Conservation (phyloP, 2,888 invertebrate genomes). For the Ochropacha duplaris region DNA sequence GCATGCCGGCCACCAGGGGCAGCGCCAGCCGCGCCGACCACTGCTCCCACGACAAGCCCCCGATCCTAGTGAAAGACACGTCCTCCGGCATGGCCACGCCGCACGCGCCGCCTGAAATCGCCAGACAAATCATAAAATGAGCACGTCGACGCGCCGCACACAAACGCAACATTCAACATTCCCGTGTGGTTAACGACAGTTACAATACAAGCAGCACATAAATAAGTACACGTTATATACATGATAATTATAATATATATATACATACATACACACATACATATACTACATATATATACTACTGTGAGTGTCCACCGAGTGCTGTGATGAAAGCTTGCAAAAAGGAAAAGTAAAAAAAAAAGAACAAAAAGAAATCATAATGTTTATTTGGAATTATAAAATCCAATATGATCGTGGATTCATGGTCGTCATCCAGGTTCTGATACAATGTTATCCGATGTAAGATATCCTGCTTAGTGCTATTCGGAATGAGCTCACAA, state of each 20-base stretch:
- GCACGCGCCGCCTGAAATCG: conserved; percentile 58
- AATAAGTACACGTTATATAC: conserved; percentile 57
- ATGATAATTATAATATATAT: conserved; percentile 28
- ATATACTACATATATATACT: conserved; percentile 57
- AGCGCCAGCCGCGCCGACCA: conserved; percentile 90
- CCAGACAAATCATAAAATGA: conserved; percentile 39
- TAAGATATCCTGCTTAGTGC: conserved; percentile 14
- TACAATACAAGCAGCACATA: conserved; percentile 70
- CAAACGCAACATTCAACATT: conserved; percentile 56
- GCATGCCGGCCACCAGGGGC: conserved; percentile 77
- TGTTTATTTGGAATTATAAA: conserved; percentile 61
- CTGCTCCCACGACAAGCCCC: conserved; percentile 87
- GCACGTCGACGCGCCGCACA: conserved; percentile 23
- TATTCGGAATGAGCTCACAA: conserved; percentile 28
- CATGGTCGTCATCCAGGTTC: conserved; percentile 22
- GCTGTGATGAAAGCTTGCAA: conserved; percentile 80
- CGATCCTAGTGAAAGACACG: conserved; percentile 88
- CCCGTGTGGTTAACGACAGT: conserved; percentile 70
- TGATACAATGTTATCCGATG: conserved; percentile 15
- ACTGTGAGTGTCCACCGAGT: conserved; percentile 81
- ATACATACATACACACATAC: conserved; percentile 40
- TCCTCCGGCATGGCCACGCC: conserved; percentile 71
- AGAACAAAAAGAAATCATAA: conserved; percentile 66
- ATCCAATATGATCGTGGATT: conserved; percentile 28
- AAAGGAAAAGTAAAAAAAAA: conserved; percentile 74